These are phyloP conservation scores for Microcebus lehilahytsara DNA, from an alignment of 2,113 vertebrate genomes.

Conservation along the genomic window DNA sequence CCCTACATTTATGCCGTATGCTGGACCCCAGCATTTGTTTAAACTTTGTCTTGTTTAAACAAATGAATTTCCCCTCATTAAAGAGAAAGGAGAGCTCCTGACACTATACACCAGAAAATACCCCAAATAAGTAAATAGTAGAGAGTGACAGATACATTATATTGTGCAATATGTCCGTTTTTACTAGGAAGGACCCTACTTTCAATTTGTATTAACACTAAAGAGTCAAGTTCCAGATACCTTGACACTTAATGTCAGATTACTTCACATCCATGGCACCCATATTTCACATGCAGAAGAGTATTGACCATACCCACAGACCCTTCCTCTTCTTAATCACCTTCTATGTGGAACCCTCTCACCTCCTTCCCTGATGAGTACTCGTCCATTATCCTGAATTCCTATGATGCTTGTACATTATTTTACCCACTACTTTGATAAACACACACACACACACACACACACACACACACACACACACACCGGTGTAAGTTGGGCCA, in stretches of 20 bases:
- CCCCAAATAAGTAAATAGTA: background rate
- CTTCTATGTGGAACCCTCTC: too few species aligned
- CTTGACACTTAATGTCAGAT: background rate
- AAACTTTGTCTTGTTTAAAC: background rate
- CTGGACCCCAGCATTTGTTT: background rate
- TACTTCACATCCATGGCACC: background rate
- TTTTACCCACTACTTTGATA: background rate
- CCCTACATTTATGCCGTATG: background rate
- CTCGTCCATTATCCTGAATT: background rate
- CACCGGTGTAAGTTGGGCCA: background rate
- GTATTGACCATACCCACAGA: background rate
- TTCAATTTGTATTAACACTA: background rate
- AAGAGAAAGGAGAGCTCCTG: background rate
- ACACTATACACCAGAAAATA: background rate
- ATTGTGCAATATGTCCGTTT: background rate
- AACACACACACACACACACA: too few species aligned
- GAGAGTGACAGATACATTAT: background rate
- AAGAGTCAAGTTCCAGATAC: background rate
- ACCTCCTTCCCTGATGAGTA: background rate
- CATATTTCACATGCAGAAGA: background rate
- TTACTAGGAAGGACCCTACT: background rate
- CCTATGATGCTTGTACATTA: background rate
- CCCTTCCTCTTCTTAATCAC: background rate
- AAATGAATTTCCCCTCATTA: background rate
- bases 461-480: too few species aligned